A percentile compares a stretch with the other conserved stretches of the same genome.
These are phyloP conservation scores for Oreochromis aureus DNA, from an alignment of 2,113 vertebrate genomes.

Conservation along the genomic window DNA sequence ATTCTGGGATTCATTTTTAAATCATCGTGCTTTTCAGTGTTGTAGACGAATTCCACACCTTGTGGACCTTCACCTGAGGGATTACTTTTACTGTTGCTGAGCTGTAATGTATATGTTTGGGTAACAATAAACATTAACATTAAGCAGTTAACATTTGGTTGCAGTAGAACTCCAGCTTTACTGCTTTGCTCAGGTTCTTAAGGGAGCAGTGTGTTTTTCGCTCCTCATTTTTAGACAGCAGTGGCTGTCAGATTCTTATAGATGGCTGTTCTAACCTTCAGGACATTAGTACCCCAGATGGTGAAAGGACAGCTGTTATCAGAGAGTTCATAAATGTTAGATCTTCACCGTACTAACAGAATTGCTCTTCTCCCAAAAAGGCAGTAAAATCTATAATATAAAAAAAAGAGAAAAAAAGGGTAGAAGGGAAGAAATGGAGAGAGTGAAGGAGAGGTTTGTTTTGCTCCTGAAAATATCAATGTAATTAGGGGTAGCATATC, in stretches of 20 bases:
- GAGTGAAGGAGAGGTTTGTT: constrained; percentile 33
- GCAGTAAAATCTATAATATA: neutral
- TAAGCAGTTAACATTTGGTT: neutral
- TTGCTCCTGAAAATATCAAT: constrained; percentile 59
- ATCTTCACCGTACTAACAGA: neutral
- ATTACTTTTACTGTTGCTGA: neutral
- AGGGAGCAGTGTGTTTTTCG: neutral
- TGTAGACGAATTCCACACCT: neutral
- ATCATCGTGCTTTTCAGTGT: neutral
- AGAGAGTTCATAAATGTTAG: constrained; percentile 16
- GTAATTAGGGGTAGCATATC: constrained; percentile 59
- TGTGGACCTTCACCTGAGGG: neutral
- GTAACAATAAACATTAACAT: neutral
- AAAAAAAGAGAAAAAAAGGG: neutral
- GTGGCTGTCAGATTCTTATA: neutral
- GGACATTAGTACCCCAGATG: neutral
- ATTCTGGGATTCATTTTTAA: neutral
- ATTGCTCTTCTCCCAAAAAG: neutral
- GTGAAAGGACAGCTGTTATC: neutral
- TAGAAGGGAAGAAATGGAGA: neutral
- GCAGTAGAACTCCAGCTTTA: neutral
- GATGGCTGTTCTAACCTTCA: neutral
- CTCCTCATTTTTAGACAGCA: neutral
- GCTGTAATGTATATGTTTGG: neutral
- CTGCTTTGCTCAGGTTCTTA: neutral